Evolutionary conservation across 2,113 vertebrate genomes (phyloP), one percentile per base, ranked within the genome.

Genomic region (Nansenia antarctica): DNA sequence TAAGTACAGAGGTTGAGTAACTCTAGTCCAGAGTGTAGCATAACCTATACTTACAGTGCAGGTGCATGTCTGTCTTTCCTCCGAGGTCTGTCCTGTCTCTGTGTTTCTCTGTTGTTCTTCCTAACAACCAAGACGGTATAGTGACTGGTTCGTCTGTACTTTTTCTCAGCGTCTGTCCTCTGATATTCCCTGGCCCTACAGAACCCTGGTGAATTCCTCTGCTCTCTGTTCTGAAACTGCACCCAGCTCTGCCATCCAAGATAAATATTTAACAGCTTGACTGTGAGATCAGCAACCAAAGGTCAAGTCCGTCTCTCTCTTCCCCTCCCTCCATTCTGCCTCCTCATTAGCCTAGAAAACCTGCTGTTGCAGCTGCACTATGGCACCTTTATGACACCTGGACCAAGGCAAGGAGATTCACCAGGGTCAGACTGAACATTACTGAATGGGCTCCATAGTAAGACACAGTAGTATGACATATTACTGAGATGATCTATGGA

Each of bases 251-350:
- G 49, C 68, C 73, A 47, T 84, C 81, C 83, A 90, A 88, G 75
- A 86, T 85, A 89, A 90, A 92, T 89, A 89, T 89, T 91, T 86
- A 90, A 84, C 84, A 77, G 69, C 73, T 69, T 76, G 82, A 54
- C 73, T 66, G 71, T 7, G 9, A 80, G 62, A 89, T 83, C 79
- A 81, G 72, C 70, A 83, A 68, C 29, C 84, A 89, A 91, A 88
- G 82, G 82, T 88, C 86, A 76, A 27, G 27, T 54, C 61, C 55
- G 31, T 63, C 32, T 58, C 7, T 62, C 52, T 49, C 27, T 70
- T 20, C 24, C 60, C 60, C 35, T 32, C 47, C 47, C 24, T 15
- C 29, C 58, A 60, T 22, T 22, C 22, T 18, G 9, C n/a, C 27
- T 15, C 55, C 29, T 58, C 27, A 1, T n/a, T 27, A n/a, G 55